phyloP scores from a whole-genome alignment of 2,797 vertebrate genomes.

The Scomberomorus guttatus region DNA sequence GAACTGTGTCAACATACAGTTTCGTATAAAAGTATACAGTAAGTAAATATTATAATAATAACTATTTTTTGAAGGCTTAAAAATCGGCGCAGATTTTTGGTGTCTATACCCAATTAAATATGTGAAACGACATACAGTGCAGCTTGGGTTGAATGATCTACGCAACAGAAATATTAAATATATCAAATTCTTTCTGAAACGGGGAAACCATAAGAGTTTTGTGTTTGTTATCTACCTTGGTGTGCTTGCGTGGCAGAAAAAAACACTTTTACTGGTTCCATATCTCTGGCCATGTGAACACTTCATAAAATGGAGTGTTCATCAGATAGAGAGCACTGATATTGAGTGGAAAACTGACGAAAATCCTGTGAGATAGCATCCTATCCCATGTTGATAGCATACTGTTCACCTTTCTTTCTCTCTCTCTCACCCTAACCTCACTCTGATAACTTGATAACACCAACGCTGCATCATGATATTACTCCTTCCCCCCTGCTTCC shows the following conservation, averaged over 20 bases:
- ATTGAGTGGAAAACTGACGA: conserved; percentile 41
- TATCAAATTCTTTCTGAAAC: conserved; percentile 1
- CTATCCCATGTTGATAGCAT: conserved; percentile 46
- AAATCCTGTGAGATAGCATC: conserved; percentile 53
- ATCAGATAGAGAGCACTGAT: conserved; percentile 59
- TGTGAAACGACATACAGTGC: neutral
- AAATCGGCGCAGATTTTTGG: neutral
- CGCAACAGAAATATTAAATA: neutral
- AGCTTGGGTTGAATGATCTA: neutral
- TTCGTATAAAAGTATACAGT: neutral
- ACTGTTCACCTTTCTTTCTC: conserved; percentile 41
- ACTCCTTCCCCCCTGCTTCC: neutral
- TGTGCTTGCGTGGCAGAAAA: conserved; percentile 37
- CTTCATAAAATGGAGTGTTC: conserved; percentile 47
- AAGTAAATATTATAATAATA: neutral
- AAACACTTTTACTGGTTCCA: conserved; percentile 49
- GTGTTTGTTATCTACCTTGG: conserved; percentile 32
- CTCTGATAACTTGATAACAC: conserved; percentile 60
- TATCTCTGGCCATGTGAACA: conserved; percentile 58
- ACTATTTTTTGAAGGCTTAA: no score
- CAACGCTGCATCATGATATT: conserved; percentile 37
- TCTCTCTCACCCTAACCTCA: conserved; percentile 35
- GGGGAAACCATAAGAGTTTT: conserved; percentile 10
- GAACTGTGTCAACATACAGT: neutral
- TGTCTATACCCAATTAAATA: neutral